Conservation (phyloP, 2,888 invertebrate species). For the Lamellibrachia satsuma region DNA sequence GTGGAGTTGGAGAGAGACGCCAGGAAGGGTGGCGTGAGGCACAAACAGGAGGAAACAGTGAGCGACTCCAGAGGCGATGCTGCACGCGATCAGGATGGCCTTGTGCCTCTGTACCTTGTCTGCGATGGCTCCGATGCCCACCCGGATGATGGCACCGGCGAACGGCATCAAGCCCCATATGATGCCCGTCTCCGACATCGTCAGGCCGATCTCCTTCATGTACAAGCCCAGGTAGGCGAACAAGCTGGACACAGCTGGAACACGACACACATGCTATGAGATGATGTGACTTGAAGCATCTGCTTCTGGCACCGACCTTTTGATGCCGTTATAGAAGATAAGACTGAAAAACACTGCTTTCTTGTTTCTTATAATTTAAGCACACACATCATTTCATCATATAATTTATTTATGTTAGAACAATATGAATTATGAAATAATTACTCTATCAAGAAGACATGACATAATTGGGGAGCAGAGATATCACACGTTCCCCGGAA, state of each 20-base stretch:
- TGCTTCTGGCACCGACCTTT: too few relatives aligned
- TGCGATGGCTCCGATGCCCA: constrained; percentile 80
- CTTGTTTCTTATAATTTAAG: too few relatives aligned
- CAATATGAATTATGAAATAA: too few relatives aligned
- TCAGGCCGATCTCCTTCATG: constrained; percentile 79
- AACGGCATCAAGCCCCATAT: constrained; percentile 83
- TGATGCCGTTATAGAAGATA: too few relatives aligned
- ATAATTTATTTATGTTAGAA: too few relatives aligned
- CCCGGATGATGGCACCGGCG: constrained; percentile 80
- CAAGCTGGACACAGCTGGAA: constrained; percentile 82
- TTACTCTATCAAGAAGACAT: too few relatives aligned
- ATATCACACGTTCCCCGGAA: too few relatives aligned
- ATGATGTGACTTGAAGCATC: neutral
- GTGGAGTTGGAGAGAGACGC: neutral
- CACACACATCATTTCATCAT: too few relatives aligned
- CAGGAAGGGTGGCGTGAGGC: constrained; percentile 46
- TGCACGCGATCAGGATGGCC: constrained; percentile 80
- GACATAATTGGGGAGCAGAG: too few relatives aligned
- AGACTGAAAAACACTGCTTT: too few relatives aligned
- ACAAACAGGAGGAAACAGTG: constrained; percentile 78
- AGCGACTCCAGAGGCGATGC: constrained; percentile 80
- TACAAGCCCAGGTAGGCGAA: constrained; percentile 84
- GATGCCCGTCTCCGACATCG: constrained; percentile 77
- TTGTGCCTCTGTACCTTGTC: constrained; percentile 84
- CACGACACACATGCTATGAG: constrained; percentile 32